These are phyloP conservation scores for Chironex yamaguchii DNA, from an alignment of 30 jellyfish, hydroid and myxozoan genomes.

Conservation along the genomic window DNA sequence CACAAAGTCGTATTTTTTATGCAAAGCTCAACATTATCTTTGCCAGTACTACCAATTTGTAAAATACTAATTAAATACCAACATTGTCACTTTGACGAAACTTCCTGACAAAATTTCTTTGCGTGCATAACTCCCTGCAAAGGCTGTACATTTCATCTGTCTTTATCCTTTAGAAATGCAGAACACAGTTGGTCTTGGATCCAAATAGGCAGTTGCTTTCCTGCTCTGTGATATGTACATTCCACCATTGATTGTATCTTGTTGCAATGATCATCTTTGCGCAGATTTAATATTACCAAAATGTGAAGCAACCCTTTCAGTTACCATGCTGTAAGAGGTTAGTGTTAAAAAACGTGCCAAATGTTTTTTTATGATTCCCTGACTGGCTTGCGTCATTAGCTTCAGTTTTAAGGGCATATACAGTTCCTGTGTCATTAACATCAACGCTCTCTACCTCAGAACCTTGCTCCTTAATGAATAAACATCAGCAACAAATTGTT, in stretches of 20 bases:
- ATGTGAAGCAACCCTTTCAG: not conserved
- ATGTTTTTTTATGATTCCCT: not conserved
- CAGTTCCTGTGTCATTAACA: not conserved
- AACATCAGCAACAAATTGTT: not conserved
- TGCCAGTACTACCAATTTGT: not conserved
- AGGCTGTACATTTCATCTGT: constrained; percentile 29
- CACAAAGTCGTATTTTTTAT: not conserved
- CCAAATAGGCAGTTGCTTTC: not conserved
- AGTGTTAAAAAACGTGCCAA: not conserved
- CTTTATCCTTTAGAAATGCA: constrained; percentile 31
- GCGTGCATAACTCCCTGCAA: constrained; percentile 14
- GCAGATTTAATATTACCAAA: not conserved
- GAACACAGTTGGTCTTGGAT: constrained; percentile 64
- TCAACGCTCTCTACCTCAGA: not conserved
- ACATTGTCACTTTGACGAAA: constrained; percentile 27
- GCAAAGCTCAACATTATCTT: not conserved
- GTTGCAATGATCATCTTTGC: not conserved
- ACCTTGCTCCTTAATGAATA: not conserved
- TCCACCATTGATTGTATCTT: not conserved
- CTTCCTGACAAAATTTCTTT: constrained; percentile 25
- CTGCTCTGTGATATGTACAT: not conserved
- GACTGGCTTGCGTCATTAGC: not conserved
- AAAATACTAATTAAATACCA: not conserved
- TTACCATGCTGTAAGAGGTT: not conserved
- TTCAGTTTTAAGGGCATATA: not conserved